Base-by-base conservation (phyloP, 2,113 vertebrate species). In the Pipra filicauda region DNA sequence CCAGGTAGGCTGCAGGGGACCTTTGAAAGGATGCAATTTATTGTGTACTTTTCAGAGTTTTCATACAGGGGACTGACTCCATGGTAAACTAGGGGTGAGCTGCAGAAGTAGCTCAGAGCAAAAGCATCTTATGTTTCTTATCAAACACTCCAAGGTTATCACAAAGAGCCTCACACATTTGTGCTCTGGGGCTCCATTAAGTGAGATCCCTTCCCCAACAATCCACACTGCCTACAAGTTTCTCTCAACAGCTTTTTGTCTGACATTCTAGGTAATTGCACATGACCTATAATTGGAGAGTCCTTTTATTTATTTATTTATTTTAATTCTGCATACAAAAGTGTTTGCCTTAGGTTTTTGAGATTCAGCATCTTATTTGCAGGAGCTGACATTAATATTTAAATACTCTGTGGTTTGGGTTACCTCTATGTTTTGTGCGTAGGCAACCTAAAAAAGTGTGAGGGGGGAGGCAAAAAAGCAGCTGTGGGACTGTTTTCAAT, bases 121-220 rank as follows among this genome's bases (percentile, higher is more conserved):
- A 96, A 93, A 93, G 9, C 75, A 69, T 82, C 61, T 94, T 82
- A 52, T 9, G 1, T 92, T 95, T 93, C 44, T 78, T 94, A 71
- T 94, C 96, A 89, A 79, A 84, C 67, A 82, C 93, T 91, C 73
- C 84, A 91, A 79, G 84, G 74, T 96, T 96, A 93, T 97, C 75
- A 5, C 73, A 76, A 91, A 79, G 54, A 78, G 65, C 28, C 54
- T 80, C 31, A 49, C 26, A 37, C 76, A 37, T 83, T 90, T 73
- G 43, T 85, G 49, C 81, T 82, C 61, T 1, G 1, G 44, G n/a
- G 33, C 65, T 94, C 85, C 70, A 70, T 78, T 89, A 79, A 76
- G 37, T 21, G 57, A 91, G 31, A 75, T 76, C 81, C 59, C 24
- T 84, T 88, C 46, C 72, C 55, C 59, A 79, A 23, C 73, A 82